These are phyloP conservation scores for Napeogenes inachia DNA, from an alignment of 2,888 invertebrate species.

Conservation along the genomic window DNA sequence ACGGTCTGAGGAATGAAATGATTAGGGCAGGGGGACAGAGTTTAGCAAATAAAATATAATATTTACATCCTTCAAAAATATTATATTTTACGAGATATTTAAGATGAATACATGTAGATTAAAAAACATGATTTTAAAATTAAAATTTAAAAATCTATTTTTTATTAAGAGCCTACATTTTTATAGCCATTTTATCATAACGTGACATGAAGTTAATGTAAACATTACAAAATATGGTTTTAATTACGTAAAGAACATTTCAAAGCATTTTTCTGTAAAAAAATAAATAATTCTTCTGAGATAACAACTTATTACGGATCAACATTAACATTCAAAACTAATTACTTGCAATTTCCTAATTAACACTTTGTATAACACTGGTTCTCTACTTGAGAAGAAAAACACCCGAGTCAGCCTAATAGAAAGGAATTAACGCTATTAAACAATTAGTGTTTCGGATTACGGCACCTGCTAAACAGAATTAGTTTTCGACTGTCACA, in stretches of 20 bases:
- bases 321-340: not conserved
- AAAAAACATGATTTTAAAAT: too few species aligned
- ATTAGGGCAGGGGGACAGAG: too few species aligned
- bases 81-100: too few species aligned
- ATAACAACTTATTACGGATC: not conserved
- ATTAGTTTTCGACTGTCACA: conserved; percentile 1
- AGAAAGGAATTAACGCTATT: conserved; percentile 1
- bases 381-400: conserved; percentile 8
- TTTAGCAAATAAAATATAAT: too few species aligned
- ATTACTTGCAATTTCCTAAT: conserved; percentile 11
- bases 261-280: too few species aligned
- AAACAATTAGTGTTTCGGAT: conserved; percentile 7
- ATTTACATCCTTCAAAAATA: too few species aligned
- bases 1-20: too few species aligned
- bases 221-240: too few species aligned
- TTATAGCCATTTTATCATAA: not conserved
- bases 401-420: conserved; percentile 4
- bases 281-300: not conserved
- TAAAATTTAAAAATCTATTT: too few species aligned
- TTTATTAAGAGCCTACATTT: conserved; percentile 1
- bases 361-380: conserved; percentile 1
- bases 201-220: not conserved
- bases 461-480: conserved; percentile 1
- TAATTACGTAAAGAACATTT: too few species aligned
- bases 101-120: too few species aligned